These are phyloP conservation scores for Decapterus maruadsi DNA, from an alignment of 2,797 vertebrate species.

Conservation along the genomic window DNA sequence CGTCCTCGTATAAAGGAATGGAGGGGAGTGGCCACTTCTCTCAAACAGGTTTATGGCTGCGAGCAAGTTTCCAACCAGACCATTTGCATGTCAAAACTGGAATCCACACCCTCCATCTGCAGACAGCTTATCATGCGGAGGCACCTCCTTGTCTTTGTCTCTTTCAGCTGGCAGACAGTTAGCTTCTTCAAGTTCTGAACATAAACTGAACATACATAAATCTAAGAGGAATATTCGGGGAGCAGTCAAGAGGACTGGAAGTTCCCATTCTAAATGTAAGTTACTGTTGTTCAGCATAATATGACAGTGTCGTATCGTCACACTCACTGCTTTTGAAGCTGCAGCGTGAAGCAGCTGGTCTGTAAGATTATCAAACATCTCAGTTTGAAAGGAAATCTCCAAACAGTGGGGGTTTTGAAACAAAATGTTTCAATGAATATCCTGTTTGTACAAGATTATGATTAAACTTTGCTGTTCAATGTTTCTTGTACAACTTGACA, in stretches of 20 bases:
- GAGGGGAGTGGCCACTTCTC: constrained; percentile 77
- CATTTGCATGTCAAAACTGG: constrained; percentile 90
- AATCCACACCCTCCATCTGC: constrained; percentile 87
- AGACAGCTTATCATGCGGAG: constrained; percentile 77
- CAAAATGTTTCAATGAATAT: constrained; percentile 4
- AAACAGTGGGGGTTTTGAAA: not conserved
- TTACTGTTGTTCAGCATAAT: constrained; percentile 44
- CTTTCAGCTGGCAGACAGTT: constrained; percentile 51
- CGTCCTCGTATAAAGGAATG: constrained; percentile 49
- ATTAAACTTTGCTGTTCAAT: not conserved
- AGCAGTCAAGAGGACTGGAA: constrained; percentile 66
- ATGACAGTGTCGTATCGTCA: constrained; percentile 5
- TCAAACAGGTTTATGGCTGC: constrained; percentile 85
- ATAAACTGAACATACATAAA: constrained; percentile 42
- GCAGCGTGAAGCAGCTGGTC: not conserved
- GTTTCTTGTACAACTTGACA: not conserved
- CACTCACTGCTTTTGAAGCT: constrained; percentile 36
- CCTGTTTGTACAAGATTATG: constrained; percentile 4
- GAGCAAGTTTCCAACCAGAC: constrained; percentile 79
- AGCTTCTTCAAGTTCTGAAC: constrained; percentile 41
- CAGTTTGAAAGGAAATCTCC: constrained; percentile 3
- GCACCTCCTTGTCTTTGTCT: constrained; percentile 77
- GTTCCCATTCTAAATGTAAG: constrained; percentile 78
- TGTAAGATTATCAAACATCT: not conserved
- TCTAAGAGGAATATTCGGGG: constrained; percentile 56